Percentiles rank a stretch among this genome's conserved stretches.
Conservation (phyloP, 2,797 vertebrate genomes). For the Acanthurus lineatus region DNA sequence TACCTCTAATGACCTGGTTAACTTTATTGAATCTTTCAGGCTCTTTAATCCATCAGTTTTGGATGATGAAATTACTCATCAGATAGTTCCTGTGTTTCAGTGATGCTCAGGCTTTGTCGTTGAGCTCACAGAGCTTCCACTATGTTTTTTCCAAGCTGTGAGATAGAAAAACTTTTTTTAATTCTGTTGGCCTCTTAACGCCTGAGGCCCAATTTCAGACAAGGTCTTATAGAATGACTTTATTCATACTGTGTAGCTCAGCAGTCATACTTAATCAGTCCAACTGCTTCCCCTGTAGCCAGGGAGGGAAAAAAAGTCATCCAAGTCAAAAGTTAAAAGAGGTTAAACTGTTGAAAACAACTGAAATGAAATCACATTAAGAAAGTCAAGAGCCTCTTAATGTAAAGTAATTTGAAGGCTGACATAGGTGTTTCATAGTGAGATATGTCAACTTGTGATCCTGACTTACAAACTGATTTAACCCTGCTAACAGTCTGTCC, state of each 20-base stretch:
- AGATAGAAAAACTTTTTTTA: slow-evolving; percentile 35
- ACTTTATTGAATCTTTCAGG: slow-evolving; percentile 36
- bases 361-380: slow-evolving; percentile 2
- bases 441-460: neutral
- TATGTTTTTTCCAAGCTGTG: slow-evolving; percentile 42
- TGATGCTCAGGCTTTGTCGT: slow-evolving; percentile 33
- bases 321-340: slow-evolving; percentile 8
- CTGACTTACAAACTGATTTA: neutral
- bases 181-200: slow-evolving; percentile 14
- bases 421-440: neutral
- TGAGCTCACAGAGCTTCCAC: slow-evolving; percentile 43
- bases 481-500: neutral
- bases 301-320: neutral
- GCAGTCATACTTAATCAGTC: slow-evolving; percentile 31
- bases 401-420: neutral
- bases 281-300: slow-evolving; percentile 23
- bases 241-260: slow-evolving; percentile 56
- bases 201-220: slow-evolving; percentile 45
- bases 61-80: slow-evolving; percentile 41
- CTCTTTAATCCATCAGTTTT: slow-evolving; percentile 58
- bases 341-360: slow-evolving; percentile 17
- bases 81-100: slow-evolving; percentile 25
- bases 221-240: slow-evolving; percentile 44
- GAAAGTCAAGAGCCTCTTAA: neutral
- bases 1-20: neutral